Evolutionary conservation across 2,888 invertebrate genomes (phyloP), one percentile per base, ranked within the genome.

Genomic region (Dynastes tityus): DNA sequence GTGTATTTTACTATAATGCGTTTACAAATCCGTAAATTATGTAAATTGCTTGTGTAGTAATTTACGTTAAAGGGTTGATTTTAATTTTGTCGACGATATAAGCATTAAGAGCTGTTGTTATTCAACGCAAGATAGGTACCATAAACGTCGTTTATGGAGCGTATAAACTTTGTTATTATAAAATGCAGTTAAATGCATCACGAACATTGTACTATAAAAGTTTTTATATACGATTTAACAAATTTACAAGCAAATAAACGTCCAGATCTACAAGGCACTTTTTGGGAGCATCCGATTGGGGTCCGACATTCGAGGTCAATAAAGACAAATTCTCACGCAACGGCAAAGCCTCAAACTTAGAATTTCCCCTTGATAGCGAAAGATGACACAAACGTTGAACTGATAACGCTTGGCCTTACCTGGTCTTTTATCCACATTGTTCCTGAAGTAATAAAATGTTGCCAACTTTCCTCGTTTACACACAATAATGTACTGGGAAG

Each of bases 381-480:
- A 71, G 71, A 71, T 71, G 55, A 32, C 70, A 53, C 70, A 70
- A 70, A 70, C 32, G 70, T 70, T 53, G 70, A 70, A 71, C 55
- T 58, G 71, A 71, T 71, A 71, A 55, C 55, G 71, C 55, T 71
- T 16, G 55, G 55, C 71, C 32, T 37, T 71, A 71, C 71, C 71
- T 71, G 71, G 16, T 32, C 53, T 71, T 55, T 32, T 32, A 32
- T 71, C 32, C 32, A 49, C 63, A 77, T 77, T 77, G 77, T 77
- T 77, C 71, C n/a, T 64, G 63, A 55, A 45, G 55, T 67, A 75
- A 76, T 78, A 78, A 76, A 78, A 78, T 58, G 78, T 67, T 68
- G 68, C 75, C 75, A 81, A 80, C 80, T 81, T 80, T 74, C 73
- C 80, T 76, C 81, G 79, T 81, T 81, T 80, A 71, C 78, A 80